These are phyloP conservation scores for Anoura caudifer DNA, from an alignment of 2,113 vertebrate genomes.

Conservation along the genomic window DNA sequence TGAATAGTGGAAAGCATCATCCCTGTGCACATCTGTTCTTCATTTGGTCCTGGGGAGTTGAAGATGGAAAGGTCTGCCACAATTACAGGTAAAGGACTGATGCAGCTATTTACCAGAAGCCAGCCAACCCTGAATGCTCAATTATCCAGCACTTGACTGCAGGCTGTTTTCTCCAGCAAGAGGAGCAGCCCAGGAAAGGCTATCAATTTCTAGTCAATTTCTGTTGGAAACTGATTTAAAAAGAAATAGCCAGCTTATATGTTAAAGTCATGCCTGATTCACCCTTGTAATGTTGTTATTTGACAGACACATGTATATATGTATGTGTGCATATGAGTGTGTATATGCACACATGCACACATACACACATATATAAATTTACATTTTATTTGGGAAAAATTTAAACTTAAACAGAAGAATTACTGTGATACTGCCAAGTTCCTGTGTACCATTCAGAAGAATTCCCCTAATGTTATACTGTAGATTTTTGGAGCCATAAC, in stretches of 20 bases:
- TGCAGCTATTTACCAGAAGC: background rate
- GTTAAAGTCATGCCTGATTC: background rate
- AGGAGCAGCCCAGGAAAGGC: background rate
- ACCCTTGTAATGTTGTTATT: background rate
- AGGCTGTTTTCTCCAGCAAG: background rate
- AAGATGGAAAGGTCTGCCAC: background rate
- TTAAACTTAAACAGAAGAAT: background rate
- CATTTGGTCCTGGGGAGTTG: background rate
- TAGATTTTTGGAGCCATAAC: background rate
- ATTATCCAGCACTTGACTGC: background rate
- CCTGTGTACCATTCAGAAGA: background rate
- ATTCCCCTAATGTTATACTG: background rate
- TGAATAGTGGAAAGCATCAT: background rate
- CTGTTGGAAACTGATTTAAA: background rate
- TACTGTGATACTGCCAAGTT: background rate
- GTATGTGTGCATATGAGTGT: too few relatives aligned
- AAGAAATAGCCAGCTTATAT: background rate
- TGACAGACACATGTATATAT: background rate
- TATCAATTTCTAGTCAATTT: background rate
- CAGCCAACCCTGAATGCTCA: background rate
- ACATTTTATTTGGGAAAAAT: background rate
- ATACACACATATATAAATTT: too few relatives aligned
- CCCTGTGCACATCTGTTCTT: slow-evolving; percentile 9
- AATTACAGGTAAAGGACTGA: background rate
- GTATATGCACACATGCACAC: too few relatives aligned